Evolutionary conservation across 1,140 invertebrate species (phyloP), one percentile per base, ranked within the genome.

Genomic region (Drosophila willistoni): DNA sequence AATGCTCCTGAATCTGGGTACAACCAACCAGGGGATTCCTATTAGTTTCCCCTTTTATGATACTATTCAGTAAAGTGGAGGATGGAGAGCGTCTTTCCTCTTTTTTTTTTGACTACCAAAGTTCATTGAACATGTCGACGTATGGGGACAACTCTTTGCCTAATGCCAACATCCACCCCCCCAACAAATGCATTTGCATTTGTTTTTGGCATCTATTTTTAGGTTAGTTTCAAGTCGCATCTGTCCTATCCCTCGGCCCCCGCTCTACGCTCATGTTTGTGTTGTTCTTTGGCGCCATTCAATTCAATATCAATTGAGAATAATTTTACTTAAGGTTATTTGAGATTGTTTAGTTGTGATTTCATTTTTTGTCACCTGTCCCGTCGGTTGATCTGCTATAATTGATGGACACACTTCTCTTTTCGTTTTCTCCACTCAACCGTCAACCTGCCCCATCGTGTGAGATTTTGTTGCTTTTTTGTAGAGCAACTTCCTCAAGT

Each of bases 401-500:
- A 68, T 29, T 69, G 60, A 39, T 33, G 73, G 62, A 33, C 61
- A 47, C 66, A 47, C 66, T 62, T 33, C 71, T 39, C 39, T 59
- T 75, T 36, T 51, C 54, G 22, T 29, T 22, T 56, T 41, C 29
- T 44, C 59, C 41, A 9, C 3, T 2, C 10, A 19, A n/a, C 59
- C 61, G 47, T 68, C 65, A 79, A n/a, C n/a, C n/a, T 64, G 78
- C 33, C 59, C 71, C 73, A 80, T 89, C 80, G 77, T 89, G 68
- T 84, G 84, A 71, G 81, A 87, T 87, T 87, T 54, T 68, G 79
- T 83, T 25, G 19, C 1, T 87, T 86, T 56, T 68, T 87, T 79
- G 66, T 87, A 79, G 83, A 77, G 71, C 83, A 51, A 87, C 83
- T 87, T 87, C 83, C 79, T 79, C 83, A 67, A 77, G 70, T 73